Evolutionary conservation across 2,888 invertebrate species (phyloP), one percentile per base, ranked within the genome.

Genomic region (Drosophila engyochracea): DNA sequence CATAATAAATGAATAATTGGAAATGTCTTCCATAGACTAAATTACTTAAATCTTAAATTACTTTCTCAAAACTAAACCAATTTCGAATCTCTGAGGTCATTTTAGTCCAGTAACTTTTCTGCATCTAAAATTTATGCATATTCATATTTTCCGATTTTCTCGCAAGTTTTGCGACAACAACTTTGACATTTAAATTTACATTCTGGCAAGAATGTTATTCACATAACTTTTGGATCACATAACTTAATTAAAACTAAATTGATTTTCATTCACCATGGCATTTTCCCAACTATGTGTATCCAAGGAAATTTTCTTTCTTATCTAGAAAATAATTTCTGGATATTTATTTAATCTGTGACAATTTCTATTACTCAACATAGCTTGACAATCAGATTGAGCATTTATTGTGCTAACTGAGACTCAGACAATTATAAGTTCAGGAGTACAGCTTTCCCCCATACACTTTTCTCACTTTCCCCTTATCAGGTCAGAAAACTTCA

Each of bases 371-470:
- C 22, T 33, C 31, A 44, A 16, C 28, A 28, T 22, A 63, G 10
- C 30, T 19, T 12, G n/a, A 30, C 33, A 72, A 37, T 35, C 39
- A 16, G 19, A 14, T 37, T 6, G 6, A 44, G 30, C 25, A 63
- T 63, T 28, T 25, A 19, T 19, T 66, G 28, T 22, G 16, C 2
- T 10, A 28, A 28, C 49, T 16, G 4, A 9, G n/a, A 19, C 30
- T 37, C 37, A 7, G 37, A 41, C 64, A 61, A 79, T 79, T 78
- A 76, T 49, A 63, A 67, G 66, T 53, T 60, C n/a, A 52, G 30
- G 35, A 47, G 31, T 41, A 22, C 41, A 22, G 12, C 49, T 31
- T 19, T 47, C 14, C 10, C 12, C 3, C 4, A 0, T n/a, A 44
- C 30, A 22, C 14, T 31, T 54, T 25, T 41, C 22, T n/a, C 33